Percentiles rank a stretch among this genome's conserved stretches.
phyloP scores from a whole-genome alignment of 2,797 vertebrate species.

The Diceros bicornis region DNA sequence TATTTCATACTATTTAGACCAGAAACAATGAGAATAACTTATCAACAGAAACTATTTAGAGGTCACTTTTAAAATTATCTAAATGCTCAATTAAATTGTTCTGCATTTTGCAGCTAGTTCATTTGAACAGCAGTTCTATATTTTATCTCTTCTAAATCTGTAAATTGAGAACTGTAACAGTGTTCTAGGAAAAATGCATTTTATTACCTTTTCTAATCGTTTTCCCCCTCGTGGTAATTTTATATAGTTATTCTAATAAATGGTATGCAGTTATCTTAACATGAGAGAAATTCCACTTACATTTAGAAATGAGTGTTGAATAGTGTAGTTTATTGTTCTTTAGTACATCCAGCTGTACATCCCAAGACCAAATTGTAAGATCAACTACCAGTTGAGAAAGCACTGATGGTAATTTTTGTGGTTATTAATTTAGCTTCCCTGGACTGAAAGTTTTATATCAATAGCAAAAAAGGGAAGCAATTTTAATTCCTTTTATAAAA shows the following conservation, averaged over 20 bases:
- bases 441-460: conserved; percentile 1
- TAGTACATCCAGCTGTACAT: background rate
- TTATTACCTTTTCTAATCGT: conserved; percentile 10
- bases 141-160: conserved; percentile 28
- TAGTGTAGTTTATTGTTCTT: background rate
- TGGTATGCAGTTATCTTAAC: background rate
- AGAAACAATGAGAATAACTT: background rate
- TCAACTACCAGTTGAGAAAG: background rate
- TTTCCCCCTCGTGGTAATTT: background rate
- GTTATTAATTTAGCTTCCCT: conserved; percentile 60
- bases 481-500: conserved; percentile 66
- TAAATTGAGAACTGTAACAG: background rate
- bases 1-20: background rate
- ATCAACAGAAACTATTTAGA: conserved; percentile 48
- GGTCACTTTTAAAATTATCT: conserved; percentile 35
- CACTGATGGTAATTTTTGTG: conserved; percentile 42
- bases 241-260: background rate
- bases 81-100: conserved; percentile 40
- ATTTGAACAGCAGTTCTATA: conserved; percentile 2
- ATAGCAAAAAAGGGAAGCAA: background rate
- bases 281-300: conserved; percentile 41
- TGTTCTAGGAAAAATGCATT: background rate
- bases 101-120: background rate
- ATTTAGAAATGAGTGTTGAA: conserved; percentile 40
- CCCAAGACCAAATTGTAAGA: background rate